Evolutionary conservation across 2,888 invertebrate genomes (phyloP), one percentile per base, ranked within the genome.

Genomic region (Stictocephala bisonia): DNA sequence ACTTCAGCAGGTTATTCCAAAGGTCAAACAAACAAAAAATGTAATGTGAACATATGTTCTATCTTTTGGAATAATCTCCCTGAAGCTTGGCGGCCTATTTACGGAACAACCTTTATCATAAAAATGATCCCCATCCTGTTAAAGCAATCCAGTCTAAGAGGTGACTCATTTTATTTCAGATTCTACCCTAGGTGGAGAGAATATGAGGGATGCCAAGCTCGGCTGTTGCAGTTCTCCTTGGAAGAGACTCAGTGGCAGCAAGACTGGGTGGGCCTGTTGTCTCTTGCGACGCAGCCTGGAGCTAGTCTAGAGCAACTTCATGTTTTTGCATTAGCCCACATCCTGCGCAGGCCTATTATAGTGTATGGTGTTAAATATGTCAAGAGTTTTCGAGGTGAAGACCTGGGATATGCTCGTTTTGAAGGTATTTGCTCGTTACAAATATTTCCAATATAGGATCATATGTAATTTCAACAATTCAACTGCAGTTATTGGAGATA

Each of bases 311-410:
- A 94, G 84, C 97, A 97, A 87, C 87, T 97, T 82, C 98, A 98
- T 86, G 95, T 98, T 81, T 98, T 97, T 86, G 95, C 94, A 78
- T 88, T 98, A 81, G 95, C 97, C 76, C 98, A 98, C 86, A 94
- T 98, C 81, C 86, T 97, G 80, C 90, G 97, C 70, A 88, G 98
- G 77, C 98, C 98, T 72, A 93, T 98, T 81, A 91, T 98, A 79
- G 96, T 98, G 75, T 97, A 98, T 85, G 97, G 97, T 76, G 97
- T 97, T 56, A 96, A 97, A 86, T 93, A 95, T 82, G 96, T 98
- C 73, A 95, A 94, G 86, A 97, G 96, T 81, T 97, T 96, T 87
- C 90, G 96, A 69, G 98, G 98, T 20, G 98, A 98, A 86, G 93
- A 96, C 81, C 90, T 98, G 79, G 97, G 96, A 70, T 95, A 93